Base-by-base conservation (phyloP, 2,113 vertebrate species). In the Gambusia affinis region DNA sequence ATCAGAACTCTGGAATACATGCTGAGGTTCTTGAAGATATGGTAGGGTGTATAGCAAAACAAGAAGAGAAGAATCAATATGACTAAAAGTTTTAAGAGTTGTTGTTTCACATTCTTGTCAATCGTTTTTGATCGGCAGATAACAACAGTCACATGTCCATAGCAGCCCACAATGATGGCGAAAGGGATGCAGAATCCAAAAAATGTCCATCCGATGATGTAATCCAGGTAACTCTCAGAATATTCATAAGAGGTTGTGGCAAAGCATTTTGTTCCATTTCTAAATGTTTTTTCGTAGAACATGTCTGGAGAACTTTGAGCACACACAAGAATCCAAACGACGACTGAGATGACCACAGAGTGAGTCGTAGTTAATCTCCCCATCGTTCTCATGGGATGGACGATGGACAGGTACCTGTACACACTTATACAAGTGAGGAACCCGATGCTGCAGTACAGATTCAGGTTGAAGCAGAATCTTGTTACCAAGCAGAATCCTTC, bases 351-450 rank as follows among this genome's bases (percentile, higher is more conserved):
- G n/a, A 64, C 28, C 1, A 27, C 51, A 0, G 88, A 88, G 0
- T 83, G 88, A 0, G 74, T 3, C 0, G 37, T 12, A 27, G 85
- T 91, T 61, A 95, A 91, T 39, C 94, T 81, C n/a, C 95, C 95
- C 81, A 88, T 87, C 0, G 75, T 82, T 74, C 64, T 93, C 90
- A 96, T 72, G 0, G 95, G 93, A 81, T 97, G 92, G 27, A 97
- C 95, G 0, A 97, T 93, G 42, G 94, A 91, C 89, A 96, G 84
- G 90, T 97, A 96, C 27, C 96, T 92, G 87, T 96, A 96, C 60
- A 95, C 39, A 12, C 96, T 96, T 75, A 97, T 95, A 83, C 95
- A 96, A 1, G 93, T 95, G 63, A 97, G 94, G 75, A 97, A 97
- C 4, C 93, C 92, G 5, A 97, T 95, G 87, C 95, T 96, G 81